Base-by-base conservation (phyloP, 2,113 vertebrate genomes). In the Orcinus orca region DNA sequence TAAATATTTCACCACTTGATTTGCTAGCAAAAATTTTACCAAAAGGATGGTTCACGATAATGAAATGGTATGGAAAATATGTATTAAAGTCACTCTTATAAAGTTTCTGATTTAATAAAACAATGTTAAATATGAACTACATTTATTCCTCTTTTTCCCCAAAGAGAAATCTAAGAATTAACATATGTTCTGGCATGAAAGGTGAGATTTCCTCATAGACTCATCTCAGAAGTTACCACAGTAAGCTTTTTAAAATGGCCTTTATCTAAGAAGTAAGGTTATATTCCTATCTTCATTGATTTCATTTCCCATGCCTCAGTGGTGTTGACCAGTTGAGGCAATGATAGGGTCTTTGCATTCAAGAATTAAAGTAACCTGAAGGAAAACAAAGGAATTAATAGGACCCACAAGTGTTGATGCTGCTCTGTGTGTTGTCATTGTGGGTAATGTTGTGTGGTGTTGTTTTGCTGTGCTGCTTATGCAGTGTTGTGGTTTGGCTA, bases 1-100 rank as follows among this genome's bases (percentile, higher is more conserved):
- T 87, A 84, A 88, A 90, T 91, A 93, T 92, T 90, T 74, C n/a
- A 88, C 74, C 36, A 76, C 73, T 98, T 96, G 92, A 96, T 96
- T 71, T 93, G 58, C 50, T 81, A 88, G 55, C 74, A 87, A 53
- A 63, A 83, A 53, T 91, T 94, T 96, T 82, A 88, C 53, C 13
- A 6, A 63, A 87, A 50, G 31, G 23, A 82, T 85, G 23, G 25
- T 62, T 80, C 23, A 77, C 88, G 12, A 71, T 44, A 84, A 80
- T 88, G 6, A 93, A 91, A 76, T 76, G 10, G 5, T 6, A 81
- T 53, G 6, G 20, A 71, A 89, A 97, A 70, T 62, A 36, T 13
- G 1, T n/a, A 85, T 81, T 60, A 15, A 62, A 96, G 55, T 88
- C 12, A 89, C 33, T 92, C 2, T 26, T 38, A 2, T 44, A 33